These are phyloP conservation scores for Xyrichtys novacula DNA, from an alignment of 2,797 vertebrate genomes.

Conservation along the genomic window DNA sequence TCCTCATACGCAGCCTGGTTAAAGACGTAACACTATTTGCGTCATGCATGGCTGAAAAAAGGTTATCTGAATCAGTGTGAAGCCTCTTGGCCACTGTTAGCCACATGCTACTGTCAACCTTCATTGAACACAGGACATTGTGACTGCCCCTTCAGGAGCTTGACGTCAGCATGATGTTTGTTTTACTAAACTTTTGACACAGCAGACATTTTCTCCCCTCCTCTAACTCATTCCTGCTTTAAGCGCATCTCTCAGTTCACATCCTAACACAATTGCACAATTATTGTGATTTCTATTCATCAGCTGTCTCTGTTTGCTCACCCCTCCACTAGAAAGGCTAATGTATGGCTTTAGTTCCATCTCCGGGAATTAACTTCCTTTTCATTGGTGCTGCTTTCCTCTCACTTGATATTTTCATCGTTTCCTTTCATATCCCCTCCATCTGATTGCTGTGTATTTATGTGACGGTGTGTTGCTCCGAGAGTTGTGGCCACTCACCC, in stretches of 20 bases:
- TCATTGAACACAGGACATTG: constrained; percentile 9
- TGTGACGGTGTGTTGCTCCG: constrained; percentile 30
- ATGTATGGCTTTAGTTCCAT: constrained; percentile 54
- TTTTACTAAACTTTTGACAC: constrained; percentile 24
- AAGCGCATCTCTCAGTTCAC: constrained; percentile 36
- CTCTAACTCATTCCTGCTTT: constrained; percentile 35
- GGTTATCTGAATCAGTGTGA: background rate
- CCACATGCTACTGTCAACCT: background rate
- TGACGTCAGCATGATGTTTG: constrained; percentile 25
- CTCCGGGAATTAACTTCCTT: constrained; percentile 51
- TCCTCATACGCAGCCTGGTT: too few relatives aligned
- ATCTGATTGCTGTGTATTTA: constrained; percentile 32
- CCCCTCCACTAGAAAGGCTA: constrained; percentile 56
- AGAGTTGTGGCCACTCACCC: constrained; percentile 37
- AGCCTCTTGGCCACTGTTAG: background rate
- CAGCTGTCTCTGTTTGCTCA: constrained; percentile 43
- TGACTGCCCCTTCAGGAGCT: constrained; percentile 11
- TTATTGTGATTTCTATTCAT: constrained; percentile 49
- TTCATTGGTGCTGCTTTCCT: constrained; percentile 22
- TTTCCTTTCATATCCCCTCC: constrained; percentile 35
- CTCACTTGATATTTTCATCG: constrained; percentile 53
- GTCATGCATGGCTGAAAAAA: background rate
- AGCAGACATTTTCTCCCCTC: background rate
- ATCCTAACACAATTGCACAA: constrained; percentile 70
- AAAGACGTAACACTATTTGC: background rate